phyloP scores from a whole-genome alignment of 2,113 vertebrate species.

The Baryphthengus martii region DNA sequence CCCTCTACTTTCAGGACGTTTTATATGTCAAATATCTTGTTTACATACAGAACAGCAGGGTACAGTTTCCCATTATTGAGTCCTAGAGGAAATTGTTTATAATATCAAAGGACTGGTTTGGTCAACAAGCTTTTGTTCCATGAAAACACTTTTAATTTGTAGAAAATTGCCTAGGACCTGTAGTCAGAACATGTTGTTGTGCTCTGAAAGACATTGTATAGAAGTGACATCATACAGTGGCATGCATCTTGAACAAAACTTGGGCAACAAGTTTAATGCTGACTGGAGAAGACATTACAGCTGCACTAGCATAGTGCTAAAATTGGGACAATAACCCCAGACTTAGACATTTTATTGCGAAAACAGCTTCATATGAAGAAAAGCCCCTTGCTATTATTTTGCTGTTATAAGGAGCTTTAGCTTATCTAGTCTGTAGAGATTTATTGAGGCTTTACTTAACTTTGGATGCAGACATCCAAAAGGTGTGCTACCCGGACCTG shows the following conservation, averaged over 20 bases:
- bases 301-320: neutral
- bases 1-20: neutral
- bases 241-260: neutral
- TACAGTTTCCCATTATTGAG: neutral
- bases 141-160: neutral
- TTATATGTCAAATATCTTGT: neutral
- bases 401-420: neutral
- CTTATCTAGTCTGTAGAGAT: neutral
- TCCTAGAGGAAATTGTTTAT: neutral
- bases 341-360: neutral
- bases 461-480: neutral
- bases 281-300: neutral
- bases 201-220: neutral
- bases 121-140: neutral
- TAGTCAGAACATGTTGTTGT: neutral
- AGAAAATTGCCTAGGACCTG: neutral
- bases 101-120: neutral
- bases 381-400: neutral
- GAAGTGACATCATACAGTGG: neutral
- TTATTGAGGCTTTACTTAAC: neutral
- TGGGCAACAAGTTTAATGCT: neutral
- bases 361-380: neutral
- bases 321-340: neutral
- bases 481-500: neutral
- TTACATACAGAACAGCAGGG: neutral